These are phyloP conservation scores for Pogonus chalceus DNA, from an alignment of 1,140 invertebrate species.

Conservation along the genomic window DNA sequence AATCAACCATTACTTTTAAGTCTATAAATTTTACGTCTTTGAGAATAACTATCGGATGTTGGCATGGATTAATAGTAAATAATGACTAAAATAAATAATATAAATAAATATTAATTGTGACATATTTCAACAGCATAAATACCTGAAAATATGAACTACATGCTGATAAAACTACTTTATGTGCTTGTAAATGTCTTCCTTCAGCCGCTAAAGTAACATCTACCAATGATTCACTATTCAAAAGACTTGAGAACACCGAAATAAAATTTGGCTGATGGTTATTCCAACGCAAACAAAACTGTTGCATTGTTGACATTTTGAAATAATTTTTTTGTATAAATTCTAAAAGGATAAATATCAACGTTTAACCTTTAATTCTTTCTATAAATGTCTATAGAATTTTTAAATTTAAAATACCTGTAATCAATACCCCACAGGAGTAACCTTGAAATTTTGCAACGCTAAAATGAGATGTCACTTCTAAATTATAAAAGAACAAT, in stretches of 20 bases:
- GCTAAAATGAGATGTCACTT: neutral
- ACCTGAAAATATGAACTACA: constrained; percentile 82
- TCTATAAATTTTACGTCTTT: constrained; percentile 81
- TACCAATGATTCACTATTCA: constrained; percentile 71
- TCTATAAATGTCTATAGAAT: no score
- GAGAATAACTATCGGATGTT: constrained; percentile 82
- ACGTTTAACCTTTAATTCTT: neutral
- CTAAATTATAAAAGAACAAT: neutral
- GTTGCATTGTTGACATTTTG: constrained; percentile 49
- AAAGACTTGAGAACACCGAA: constrained; percentile 68
- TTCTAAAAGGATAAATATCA: no score
- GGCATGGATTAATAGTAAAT: constrained; percentile 74
- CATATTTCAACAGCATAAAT: constrained; percentile 17
- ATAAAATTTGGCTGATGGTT: constrained; percentile 84
- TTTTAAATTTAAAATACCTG: neutral
- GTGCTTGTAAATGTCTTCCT: constrained; percentile 71
- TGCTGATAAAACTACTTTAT: constrained; percentile 76
- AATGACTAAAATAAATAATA: constrained; percentile 45
- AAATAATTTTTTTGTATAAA: neutral
- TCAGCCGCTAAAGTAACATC: constrained; percentile 82
- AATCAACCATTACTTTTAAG: constrained; percentile 80
- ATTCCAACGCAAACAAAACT: constrained; percentile 81
- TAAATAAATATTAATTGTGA: neutral
- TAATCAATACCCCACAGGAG: neutral
- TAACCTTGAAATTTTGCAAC: constrained; percentile 1